Evolutionary conservation across 92 coral and sea anemone species (phyloP).

Genomic region (Zoanthus gigantus): DNA sequence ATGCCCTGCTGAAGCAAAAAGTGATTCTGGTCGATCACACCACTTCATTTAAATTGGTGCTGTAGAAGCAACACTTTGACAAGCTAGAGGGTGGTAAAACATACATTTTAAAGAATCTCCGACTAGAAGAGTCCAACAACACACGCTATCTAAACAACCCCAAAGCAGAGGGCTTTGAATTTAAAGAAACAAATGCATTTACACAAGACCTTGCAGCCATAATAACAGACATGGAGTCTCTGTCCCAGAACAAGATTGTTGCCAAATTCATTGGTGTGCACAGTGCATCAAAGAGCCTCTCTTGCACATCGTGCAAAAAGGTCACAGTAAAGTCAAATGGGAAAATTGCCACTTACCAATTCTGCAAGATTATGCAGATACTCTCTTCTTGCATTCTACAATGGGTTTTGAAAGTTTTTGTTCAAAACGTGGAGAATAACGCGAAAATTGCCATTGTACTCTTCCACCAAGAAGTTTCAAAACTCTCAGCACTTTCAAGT

Average conservation of each 20-base stretch:
- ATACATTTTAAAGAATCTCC: constrained; percentile 62
- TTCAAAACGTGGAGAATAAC: constrained; percentile 51
- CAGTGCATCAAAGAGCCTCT: constrained; percentile 56
- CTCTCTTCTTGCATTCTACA: constrained; percentile 33
- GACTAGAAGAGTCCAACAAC: constrained; percentile 47
- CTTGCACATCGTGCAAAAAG: constrained; percentile 56
- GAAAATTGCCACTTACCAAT: constrained; percentile 62
- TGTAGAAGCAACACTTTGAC: constrained; percentile 63
- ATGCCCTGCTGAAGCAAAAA: constrained; percentile 65
- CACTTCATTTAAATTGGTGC: constrained; percentile 60
- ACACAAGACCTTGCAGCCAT: constrained; percentile 48
- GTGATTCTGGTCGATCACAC: constrained; percentile 68
- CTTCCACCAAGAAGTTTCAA: constrained; percentile 59
- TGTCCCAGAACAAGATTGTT: constrained; percentile 48
- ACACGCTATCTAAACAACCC: constrained; percentile 62
- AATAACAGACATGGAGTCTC: constrained; percentile 55
- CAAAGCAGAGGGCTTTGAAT: constrained; percentile 52
- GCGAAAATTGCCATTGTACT: constrained; percentile 43
- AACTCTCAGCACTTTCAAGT: constrained; percentile 55
- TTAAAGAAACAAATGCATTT: constrained; percentile 56
- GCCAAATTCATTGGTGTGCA: constrained; percentile 61
- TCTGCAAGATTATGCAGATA: constrained; percentile 71
- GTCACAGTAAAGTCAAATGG: constrained; percentile 64
- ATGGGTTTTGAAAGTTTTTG: constrained; percentile 64
- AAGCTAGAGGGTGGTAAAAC: constrained; percentile 51